A percentile compares a stretch with the other conserved stretches of the same genome.
Conservation (phyloP, 2,113 vertebrate genomes). For the Rhinolophus ferrumequinum region DNA sequence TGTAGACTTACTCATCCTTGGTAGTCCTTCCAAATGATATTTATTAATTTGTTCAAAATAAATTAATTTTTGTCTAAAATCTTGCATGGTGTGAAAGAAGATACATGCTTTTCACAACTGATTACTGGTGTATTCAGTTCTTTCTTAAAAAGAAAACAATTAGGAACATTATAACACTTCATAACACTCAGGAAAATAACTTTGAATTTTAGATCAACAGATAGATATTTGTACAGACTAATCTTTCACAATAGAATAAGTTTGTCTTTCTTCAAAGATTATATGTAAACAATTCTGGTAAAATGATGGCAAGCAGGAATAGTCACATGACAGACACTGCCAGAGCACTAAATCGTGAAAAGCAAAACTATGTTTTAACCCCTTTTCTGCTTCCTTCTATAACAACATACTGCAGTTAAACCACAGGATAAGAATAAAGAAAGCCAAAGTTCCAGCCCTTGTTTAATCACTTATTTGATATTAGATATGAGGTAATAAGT, state of each 20-base stretch:
- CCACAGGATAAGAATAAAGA: not conserved
- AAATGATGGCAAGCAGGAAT: not conserved
- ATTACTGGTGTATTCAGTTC: not conserved
- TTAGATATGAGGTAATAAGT: not conserved
- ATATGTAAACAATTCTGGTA: constrained; percentile 13
- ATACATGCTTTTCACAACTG: not conserved
- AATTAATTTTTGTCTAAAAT: not conserved
- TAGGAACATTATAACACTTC: not conserved
- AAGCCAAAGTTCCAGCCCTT: not conserved
- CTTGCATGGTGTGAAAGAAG: not conserved
- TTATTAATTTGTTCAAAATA: not conserved
- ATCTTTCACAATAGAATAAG: not conserved
- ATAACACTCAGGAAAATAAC: not conserved
- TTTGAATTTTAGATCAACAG: not conserved
- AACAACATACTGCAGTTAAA: not conserved
- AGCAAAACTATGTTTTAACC: not conserved
- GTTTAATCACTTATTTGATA: not conserved
- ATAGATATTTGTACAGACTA: not conserved
- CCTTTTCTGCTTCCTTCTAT: not conserved
- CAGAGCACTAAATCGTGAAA: not conserved
- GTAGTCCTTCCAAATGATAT: not conserved
- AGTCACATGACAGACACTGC: not conserved
- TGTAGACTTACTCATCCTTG: not conserved
- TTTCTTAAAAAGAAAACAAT: not conserved
- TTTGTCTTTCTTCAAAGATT: not conserved